Percentiles rank a stretch among this genome's conserved stretches.
Evolutionary conservation across 2,797 vertebrate genomes (phyloP).

Genomic region (Cottoperca gobio): DNA sequence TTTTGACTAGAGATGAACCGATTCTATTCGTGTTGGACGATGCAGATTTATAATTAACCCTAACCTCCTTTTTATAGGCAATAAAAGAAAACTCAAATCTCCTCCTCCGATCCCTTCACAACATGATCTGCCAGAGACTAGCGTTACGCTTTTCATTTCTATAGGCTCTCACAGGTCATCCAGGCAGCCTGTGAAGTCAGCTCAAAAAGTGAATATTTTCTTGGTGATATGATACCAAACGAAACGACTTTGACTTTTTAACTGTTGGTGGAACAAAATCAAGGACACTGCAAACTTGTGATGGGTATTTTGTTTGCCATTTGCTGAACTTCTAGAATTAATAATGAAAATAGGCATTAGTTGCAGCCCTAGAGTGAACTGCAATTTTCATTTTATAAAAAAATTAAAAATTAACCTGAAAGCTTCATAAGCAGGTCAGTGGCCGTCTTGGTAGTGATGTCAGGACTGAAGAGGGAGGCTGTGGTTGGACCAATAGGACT

Average conservation of each 20-base stretch:
- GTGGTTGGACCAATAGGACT: conserved; percentile 85
- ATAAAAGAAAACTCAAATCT: conserved; percentile 16
- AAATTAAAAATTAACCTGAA: conserved; percentile 87
- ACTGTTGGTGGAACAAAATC: not conserved
- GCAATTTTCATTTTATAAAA: not conserved
- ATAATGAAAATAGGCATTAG: not conserved
- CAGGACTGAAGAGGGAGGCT: conserved; percentile 95
- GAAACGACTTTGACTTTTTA: not conserved
- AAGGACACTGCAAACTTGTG: not conserved
- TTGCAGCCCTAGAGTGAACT: not conserved
- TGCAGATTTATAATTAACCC: too few species aligned
- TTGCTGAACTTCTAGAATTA: not conserved
- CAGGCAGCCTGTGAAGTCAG: too few species aligned
- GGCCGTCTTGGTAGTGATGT: conserved; percentile 98
- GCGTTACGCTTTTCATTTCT: not conserved
- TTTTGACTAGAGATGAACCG: too few species aligned
- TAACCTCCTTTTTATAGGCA: conserved; percentile 1
- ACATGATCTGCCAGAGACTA: conserved; percentile 47
- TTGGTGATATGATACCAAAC: not conserved
- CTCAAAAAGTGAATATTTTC: not conserved
- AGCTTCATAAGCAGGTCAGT: conserved; percentile 99
- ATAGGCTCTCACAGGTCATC: too few species aligned
- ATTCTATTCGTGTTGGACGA: too few species aligned
- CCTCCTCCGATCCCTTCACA: conserved; percentile 63
- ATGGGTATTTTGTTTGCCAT: not conserved